These are phyloP conservation scores for Pristionchus entomophagus DNA, from an alignment of 2,888 invertebrate genomes.

Conservation along the genomic window DNA sequence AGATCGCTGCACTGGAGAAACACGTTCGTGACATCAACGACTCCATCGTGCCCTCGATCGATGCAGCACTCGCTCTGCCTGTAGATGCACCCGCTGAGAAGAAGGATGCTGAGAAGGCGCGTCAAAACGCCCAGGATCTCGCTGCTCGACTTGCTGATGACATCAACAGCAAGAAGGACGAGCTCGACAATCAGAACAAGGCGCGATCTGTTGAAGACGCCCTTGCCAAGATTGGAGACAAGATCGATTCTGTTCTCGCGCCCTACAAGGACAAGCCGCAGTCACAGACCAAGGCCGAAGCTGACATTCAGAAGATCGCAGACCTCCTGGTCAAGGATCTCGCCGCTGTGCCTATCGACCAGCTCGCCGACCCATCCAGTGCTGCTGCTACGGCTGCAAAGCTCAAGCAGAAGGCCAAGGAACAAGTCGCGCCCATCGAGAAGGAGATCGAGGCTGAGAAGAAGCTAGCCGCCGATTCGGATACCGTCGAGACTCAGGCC, in stretches of 20 bases:
- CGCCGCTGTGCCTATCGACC: constrained; percentile 7
- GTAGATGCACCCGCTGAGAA: constrained; percentile 41
- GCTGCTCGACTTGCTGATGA: constrained; percentile 53
- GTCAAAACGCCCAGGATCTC: constrained; percentile 38
- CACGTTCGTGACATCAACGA: constrained; percentile 45
- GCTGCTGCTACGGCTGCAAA: constrained; percentile 9
- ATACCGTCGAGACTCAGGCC: constrained; percentile 51
- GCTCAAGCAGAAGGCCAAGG: constrained; percentile 15
- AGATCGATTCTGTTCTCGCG: constrained; percentile 55
- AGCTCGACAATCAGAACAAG: constrained; percentile 48
- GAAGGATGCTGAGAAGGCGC: constrained; percentile 43
- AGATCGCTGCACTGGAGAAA: constrained; percentile 51
- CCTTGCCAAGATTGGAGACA: constrained; percentile 42
- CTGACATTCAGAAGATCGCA: constrained; percentile 36
- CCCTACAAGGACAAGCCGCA: constrained; percentile 54
- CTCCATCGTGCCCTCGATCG: constrained; percentile 2
- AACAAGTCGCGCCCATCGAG: not conserved
- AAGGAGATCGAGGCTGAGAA: constrained; percentile 34
- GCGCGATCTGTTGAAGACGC: constrained; percentile 24
- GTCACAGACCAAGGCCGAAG: constrained; percentile 4
- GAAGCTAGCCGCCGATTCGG: constrained; percentile 52
- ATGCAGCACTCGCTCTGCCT: constrained; percentile 28
- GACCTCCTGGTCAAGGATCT: constrained; percentile 24
- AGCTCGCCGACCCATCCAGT: constrained; percentile 5
- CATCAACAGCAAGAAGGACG: constrained; percentile 51